Evolutionary conservation across 2,888 invertebrate species (phyloP).

Genomic region (Argyresthia goedartella): DNA sequence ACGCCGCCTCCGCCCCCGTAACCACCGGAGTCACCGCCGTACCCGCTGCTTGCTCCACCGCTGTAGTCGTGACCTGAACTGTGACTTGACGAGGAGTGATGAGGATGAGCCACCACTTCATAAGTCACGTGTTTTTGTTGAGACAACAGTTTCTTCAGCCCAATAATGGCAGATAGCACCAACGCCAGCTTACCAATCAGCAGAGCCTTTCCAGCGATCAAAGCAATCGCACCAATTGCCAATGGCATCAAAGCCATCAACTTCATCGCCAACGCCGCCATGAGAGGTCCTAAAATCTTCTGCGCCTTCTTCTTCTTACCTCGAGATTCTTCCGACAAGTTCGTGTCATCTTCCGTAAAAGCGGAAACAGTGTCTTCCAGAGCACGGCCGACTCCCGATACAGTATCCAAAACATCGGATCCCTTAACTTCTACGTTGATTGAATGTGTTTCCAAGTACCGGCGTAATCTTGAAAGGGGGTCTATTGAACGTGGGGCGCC

Average conservation of each 20-base stretch:
- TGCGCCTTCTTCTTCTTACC: constrained; percentile 88
- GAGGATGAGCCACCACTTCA: constrained; percentile 88
- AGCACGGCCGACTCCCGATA: constrained; percentile 84
- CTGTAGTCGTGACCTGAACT: constrained; percentile 52
- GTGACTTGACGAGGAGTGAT: constrained; percentile 81
- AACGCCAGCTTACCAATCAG: constrained; percentile 88
- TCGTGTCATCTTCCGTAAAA: constrained; percentile 70
- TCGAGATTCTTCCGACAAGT: constrained; percentile 76
- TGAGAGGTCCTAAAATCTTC: constrained; percentile 82
- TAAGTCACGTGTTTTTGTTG: constrained; percentile 90
- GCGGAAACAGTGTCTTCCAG: constrained; percentile 80
- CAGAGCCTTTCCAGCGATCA: constrained; percentile 88
- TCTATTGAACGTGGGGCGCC: constrained; percentile 83
- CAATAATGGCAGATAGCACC: constrained; percentile 86
- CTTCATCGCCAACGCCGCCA: constrained; percentile 82
- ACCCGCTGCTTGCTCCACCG: constrained; percentile 71
- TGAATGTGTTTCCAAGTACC: constrained; percentile 84
- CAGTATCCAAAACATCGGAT: constrained; percentile 84
- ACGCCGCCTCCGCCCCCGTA: constrained; percentile 53
- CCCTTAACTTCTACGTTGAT: constrained; percentile 89
- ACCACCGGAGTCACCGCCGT: constrained; percentile 74
- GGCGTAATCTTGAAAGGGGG: constrained; percentile 78
- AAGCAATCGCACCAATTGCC: constrained; percentile 83
- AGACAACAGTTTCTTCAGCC: constrained; percentile 84
- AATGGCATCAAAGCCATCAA: constrained; percentile 84